Conservation (phyloP, 2,888 invertebrate genomes). For the Diarsia dahlii region DNA sequence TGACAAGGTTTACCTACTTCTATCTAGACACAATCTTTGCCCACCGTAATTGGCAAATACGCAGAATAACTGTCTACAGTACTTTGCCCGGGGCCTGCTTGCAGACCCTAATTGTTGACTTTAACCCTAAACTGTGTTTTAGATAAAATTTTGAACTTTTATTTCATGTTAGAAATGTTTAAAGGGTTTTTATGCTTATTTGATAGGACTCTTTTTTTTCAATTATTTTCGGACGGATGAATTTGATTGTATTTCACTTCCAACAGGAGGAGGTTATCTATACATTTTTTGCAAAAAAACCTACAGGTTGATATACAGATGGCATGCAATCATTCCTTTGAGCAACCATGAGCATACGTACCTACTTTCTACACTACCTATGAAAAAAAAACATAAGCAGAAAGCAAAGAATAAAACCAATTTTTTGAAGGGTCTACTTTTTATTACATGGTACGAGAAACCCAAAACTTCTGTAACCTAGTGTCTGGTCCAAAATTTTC, state of each 20-base stretch:
- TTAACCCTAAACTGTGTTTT: conserved; percentile 20
- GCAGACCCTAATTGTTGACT: conserved; percentile 26
- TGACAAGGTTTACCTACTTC: not conserved
- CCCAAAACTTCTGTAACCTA: not conserved
- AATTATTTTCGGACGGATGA: not conserved
- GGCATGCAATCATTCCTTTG: not conserved
- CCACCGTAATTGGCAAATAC: conserved; percentile 40
- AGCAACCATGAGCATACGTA: not conserved
- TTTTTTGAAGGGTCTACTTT: not conserved
- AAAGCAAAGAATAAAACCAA: not conserved
- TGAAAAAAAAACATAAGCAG: not conserved
- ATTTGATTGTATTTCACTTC: not conserved
- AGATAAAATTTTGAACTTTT: conserved; percentile 1
- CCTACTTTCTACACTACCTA: not conserved
- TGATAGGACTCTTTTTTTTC: not conserved
- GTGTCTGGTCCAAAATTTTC: not conserved
- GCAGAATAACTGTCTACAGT: not conserved
- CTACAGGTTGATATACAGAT: not conserved
- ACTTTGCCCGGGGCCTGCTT: conserved; percentile 15
- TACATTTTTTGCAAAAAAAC: too few relatives aligned
- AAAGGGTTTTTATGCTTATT: not conserved
- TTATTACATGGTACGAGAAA: not conserved
- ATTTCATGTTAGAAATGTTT: not conserved
- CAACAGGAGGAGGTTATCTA: too few relatives aligned
- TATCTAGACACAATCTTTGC: conserved; percentile 3